phyloP scores from a whole-genome alignment of 2,113 vertebrate genomes.

The Mirza zaza region DNA sequence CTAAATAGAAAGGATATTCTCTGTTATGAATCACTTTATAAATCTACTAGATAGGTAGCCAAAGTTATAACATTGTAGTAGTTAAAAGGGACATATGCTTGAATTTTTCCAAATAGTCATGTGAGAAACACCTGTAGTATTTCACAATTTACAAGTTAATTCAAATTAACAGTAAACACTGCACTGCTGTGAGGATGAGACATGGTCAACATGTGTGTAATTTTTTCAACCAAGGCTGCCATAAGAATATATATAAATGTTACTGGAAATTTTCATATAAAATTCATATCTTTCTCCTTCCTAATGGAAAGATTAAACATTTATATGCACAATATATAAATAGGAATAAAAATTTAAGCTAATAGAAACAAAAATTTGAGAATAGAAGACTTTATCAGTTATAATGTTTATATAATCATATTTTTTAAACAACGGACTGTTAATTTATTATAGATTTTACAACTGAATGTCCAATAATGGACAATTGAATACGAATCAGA shows the following conservation, averaged over 20 bases:
- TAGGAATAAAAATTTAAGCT: neutral
- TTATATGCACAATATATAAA: neutral
- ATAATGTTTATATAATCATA: neutral
- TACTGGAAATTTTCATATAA: neutral
- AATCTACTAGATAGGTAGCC: neutral
- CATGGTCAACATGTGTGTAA: neutral
- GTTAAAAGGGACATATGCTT: neutral
- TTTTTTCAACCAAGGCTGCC: neutral
- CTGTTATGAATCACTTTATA: neutral
- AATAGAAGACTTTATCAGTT: neutral
- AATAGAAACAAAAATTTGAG: neutral
- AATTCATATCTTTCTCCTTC: neutral
- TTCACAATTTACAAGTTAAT: neutral
- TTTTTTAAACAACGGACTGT: neutral
- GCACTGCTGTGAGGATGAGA: neutral
- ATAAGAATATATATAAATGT: neutral
- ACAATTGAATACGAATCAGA: neutral
- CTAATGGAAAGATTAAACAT: slow-evolving; percentile 19
- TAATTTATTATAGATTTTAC: neutral
- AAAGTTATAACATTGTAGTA: neutral
- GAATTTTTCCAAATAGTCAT: neutral
- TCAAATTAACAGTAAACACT: neutral
- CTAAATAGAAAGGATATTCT: neutral
- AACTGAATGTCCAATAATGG: neutral
- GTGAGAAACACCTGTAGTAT: neutral